Base-by-base conservation (phyloP, 2,888 invertebrate genomes). In the Ochropleura plecta region DNA sequence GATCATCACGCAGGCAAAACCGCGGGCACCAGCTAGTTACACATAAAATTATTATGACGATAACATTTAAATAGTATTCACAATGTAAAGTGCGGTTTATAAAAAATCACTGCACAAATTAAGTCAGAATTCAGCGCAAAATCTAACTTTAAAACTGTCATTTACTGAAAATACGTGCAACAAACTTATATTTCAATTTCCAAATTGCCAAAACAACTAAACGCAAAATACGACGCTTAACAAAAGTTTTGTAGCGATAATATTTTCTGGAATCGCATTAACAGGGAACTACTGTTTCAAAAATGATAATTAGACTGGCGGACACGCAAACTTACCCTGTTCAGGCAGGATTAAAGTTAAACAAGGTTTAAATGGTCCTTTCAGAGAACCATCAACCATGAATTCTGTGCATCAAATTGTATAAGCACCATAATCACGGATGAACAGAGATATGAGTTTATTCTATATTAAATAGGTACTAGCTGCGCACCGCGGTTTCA, bases 251-350 rank as follows among this genome's bases (percentile, higher is more conserved):
- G 49, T 65, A 14, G 63, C 62, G 16, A 70, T 77, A 72, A 78
- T 79, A 60, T 67, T 67, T 59, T 51, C 40, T 46, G 20, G 44
- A 63, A 65, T 73, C 57, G 40, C 40, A 82, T 81, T 73, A 78
- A 73, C 80, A 70, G 70, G 79, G 42, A 78, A 63, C 63, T 51
- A 79, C 55, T 74, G 57, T 66, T 83, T 73, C 49, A 83, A 62
- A 79, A 83, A 79, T 74, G 70, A 68, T 40, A 81, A 79, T 79
- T 53, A 42, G 14, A 30, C 74, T 49, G 48, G 48, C 40, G 4
- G 44, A 2, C 81, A 81, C 79, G 79, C 83, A 5, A 81, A 65
- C 67, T 14, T 4, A 7, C 6, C 49, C n/a, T 63, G 62, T 57
- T 49, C 5, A 18, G 20, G 7, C 0, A 44, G 3, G 0, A 78